phyloP scores from a whole-genome alignment of 2,888 invertebrate species.

The Gymnosoma rotundatum region DNA sequence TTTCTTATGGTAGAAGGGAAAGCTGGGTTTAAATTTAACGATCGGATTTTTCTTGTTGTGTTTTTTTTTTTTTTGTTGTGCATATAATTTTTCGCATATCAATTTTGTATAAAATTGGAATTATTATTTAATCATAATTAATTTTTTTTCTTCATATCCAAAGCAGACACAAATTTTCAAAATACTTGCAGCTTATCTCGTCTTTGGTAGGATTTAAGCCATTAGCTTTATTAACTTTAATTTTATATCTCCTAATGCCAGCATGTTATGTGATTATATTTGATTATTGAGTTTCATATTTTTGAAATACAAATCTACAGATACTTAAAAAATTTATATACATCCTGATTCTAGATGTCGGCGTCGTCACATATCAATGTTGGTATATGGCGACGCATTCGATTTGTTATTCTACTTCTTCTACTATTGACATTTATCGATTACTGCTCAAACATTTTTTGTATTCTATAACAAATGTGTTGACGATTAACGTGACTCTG shows the following conservation, averaged over 20 bases:
- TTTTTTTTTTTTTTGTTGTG: too few species aligned
- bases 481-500: too few species aligned
- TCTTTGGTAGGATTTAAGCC: neutral
- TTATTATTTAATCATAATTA: neutral
- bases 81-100: conserved; percentile 25
- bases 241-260: neutral
- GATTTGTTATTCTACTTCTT: too few species aligned
- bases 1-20: conserved; percentile 12
- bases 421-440: too few species aligned
- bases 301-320: too few species aligned
- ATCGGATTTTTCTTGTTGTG: conserved; percentile 36
- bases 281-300: neutral
- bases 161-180: neutral
- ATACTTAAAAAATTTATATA: too few species aligned
- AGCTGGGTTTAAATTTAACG: conserved; percentile 32
- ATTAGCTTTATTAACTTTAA: neutral
- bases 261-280: neutral
- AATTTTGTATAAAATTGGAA: conserved; percentile 25
- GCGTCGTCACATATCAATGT: too few species aligned
- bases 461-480: too few species aligned
- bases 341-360: too few species aligned
- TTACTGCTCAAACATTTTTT: too few species aligned
- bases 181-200: neutral
- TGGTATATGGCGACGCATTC: too few species aligned
- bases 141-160: neutral